Conservation (phyloP, 2,113 vertebrate species). For the Ciconia stormi region DNA sequence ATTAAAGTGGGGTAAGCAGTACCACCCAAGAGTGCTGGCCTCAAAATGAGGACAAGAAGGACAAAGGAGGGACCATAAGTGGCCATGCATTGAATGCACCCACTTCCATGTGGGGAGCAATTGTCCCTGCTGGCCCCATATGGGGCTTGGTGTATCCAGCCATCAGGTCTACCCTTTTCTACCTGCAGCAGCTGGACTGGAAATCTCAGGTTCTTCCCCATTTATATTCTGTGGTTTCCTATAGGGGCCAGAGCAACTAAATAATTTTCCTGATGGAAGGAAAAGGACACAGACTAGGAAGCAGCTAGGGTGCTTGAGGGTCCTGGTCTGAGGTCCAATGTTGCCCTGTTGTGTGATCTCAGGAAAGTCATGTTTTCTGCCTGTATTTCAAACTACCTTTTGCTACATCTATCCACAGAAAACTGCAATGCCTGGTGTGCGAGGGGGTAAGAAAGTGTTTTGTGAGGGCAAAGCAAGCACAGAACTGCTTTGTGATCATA, state of each 20-base stretch:
- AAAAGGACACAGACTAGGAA: background rate
- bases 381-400: background rate
- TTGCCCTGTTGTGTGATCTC: background rate
- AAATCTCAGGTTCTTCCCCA: background rate
- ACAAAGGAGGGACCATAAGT: background rate
- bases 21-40: fast-evolving
- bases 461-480: background rate
- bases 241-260: background rate
- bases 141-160: background rate
- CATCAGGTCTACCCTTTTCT: background rate
- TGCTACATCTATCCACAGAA: background rate
- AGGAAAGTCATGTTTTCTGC: background rate
- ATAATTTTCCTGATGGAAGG: background rate
- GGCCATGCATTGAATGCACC: background rate
- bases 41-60: background rate
- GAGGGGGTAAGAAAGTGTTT: background rate
- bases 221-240: background rate
- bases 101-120: background rate
- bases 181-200: background rate
- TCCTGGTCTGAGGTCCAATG: background rate
- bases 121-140: background rate
- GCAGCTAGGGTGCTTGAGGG: background rate
- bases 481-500: background rate
- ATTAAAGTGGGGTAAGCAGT: background rate
- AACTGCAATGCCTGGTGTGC: fast-evolving